A percentile compares a stretch with the other conserved stretches of the same genome.
These are phyloP conservation scores for Lacerta viridis DNA, from an alignment of 2,797 vertebrate genomes.

Conservation along the genomic window DNA sequence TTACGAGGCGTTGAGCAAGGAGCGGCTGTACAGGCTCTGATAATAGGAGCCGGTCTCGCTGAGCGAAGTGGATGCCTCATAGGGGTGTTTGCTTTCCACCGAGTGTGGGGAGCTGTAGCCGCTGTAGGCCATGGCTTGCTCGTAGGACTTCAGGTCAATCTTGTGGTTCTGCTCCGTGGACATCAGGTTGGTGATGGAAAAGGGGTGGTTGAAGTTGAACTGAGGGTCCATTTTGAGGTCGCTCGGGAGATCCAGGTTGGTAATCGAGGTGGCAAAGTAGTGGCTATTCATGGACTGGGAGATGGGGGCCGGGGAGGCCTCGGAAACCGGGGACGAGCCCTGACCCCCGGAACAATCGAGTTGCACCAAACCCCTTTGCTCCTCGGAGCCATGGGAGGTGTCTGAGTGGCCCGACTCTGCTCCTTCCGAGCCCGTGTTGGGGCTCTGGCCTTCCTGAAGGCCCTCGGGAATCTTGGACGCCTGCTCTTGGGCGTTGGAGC, in stretches of 20 bases:
- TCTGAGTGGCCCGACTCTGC: conserved; percentile 85
- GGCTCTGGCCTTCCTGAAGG: conserved; percentile 81
- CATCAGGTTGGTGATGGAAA: conserved; percentile 95
- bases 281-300: conserved; percentile 68
- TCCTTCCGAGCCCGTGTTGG: conserved; percentile 82
- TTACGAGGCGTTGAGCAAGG: conserved; percentile 90
- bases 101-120: conserved; percentile 71
- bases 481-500: conserved; percentile 72
- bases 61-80: conserved; percentile 79
- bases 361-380: conserved; percentile 79
- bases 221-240: conserved; percentile 91
- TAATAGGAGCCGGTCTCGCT: conserved; percentile 86
- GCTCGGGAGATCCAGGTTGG: conserved; percentile 88
- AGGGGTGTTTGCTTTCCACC: conserved; percentile 82
- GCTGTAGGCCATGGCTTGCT: conserved; percentile 87
- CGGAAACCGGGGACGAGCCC: conserved; percentile 75
- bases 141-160: conserved; percentile 89
- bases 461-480: conserved; percentile 76
- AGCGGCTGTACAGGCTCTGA: conserved; percentile 89
- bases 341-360: conserved; percentile 83
- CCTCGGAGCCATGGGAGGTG: conserved; percentile 83
- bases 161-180: conserved; percentile 88
- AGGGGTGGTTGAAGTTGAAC: conserved; percentile 94
- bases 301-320: conserved; percentile 41
- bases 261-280: conserved; percentile 84